Evolutionary conservation across 2,888 invertebrate genomes (phyloP), one percentile per base, ranked within the genome.

Genomic region (Lycaena phlaeas): DNA sequence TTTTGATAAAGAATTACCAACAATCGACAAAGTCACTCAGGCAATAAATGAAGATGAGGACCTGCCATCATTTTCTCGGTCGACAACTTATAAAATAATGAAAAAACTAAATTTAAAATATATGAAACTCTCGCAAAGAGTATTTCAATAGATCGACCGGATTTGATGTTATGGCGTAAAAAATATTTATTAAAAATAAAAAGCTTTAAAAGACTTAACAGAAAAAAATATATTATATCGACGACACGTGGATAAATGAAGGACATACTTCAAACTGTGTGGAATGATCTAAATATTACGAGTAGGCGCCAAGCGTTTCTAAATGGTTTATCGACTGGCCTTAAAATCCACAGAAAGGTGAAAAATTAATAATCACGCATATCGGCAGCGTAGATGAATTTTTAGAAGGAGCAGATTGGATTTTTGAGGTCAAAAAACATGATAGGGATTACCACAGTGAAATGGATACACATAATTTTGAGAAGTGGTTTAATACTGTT

Each of bases 361-460:
- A 45, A 46, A 41, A 50, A 14, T 29, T 54, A 15, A 38, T 52
- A 6, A 38, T 52, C 6, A 40, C 39, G 17, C 44, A 51, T 37
- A 52, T 49, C 14, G 49, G 50, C 9, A 47, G 46, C 27, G 38
- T 12, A 14, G 43, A 48, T 5, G 48, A 49, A 6, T 54, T 54
- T 39, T 11, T 50, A 12, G 46, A 50, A 41, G 50, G 36, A 9
- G 47, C 40, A 6, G 38, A 40, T 11, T 46, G 36, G 29, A 40
- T 54, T 30, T 51, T 51, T 41, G 45, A 53, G 36, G 46, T 41
- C 5, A 50, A 51, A n/a, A 42, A 51, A 51, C 40, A 27, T 7
- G 27, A 44, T n/a, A n/a, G n/a, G n/a, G n/a, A n/a, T n/a, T n/a
- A n/a, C n/a, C n/a, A n/a, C n/a, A n/a, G n/a, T n/a, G n/a, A n/a